Evolutionary conservation across 2,113 vertebrate species (phyloP).

Genomic region (Oreocharis arfaki): DNA sequence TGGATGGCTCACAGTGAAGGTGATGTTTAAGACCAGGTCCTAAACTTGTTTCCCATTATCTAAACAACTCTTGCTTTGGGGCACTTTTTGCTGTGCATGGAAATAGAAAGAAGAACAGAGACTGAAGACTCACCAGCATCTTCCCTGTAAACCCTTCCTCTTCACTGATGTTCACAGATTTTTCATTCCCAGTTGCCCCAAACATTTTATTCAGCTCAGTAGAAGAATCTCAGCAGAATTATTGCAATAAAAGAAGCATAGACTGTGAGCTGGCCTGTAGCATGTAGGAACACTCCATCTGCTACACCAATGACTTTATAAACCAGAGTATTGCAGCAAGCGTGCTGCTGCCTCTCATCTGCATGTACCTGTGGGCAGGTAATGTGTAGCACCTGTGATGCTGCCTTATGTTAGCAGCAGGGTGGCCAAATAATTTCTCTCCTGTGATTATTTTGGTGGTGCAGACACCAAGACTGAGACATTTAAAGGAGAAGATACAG

Average conservation of each 20-base stretch:
- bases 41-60: neutral
- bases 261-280: neutral
- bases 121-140: neutral
- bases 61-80: neutral
- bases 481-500: conserved; percentile 68
- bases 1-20: neutral
- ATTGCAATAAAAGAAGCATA: neutral
- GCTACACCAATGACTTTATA: neutral
- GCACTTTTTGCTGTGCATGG: neutral
- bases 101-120: neutral
- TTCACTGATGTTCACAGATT: neutral
- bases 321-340: neutral
- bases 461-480: conserved; percentile 62
- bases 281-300: neutral
- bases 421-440: conserved; percentile 39
- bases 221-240: neutral
- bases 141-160: neutral
- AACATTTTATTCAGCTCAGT: neutral
- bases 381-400: neutral
- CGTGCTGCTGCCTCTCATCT: neutral
- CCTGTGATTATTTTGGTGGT: conserved; percentile 61
- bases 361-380: neutral
- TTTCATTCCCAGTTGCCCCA: neutral
- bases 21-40: neutral
- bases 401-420: conserved; percentile 5